A percentile compares a stretch with the other conserved stretches of the same genome.
Evolutionary conservation across 2,113 vertebrate genomes (phyloP).

Genomic region (Hippopotamus amphibius): DNA sequence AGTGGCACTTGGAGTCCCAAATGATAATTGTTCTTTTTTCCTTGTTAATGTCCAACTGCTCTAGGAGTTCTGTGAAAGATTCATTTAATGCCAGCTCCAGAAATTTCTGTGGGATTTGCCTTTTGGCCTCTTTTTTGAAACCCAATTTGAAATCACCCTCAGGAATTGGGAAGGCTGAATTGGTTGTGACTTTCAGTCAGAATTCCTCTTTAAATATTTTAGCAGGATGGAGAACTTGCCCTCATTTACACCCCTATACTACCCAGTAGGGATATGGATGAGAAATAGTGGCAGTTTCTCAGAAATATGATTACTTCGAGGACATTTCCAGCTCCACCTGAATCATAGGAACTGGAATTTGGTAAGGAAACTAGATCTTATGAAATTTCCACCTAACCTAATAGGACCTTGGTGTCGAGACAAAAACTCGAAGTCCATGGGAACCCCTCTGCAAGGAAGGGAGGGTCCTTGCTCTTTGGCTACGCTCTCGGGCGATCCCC

Average conservation of each 20-base stretch:
- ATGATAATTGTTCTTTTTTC: conserved; percentile 71
- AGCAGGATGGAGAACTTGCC: background rate
- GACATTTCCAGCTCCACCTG: background rate
- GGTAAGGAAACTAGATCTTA: background rate
- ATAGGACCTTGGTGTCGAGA: background rate
- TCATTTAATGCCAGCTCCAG: conserved; percentile 23
- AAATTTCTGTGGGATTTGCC: conserved; percentile 48
- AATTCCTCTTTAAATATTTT: conserved; percentile 12
- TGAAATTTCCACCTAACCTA: background rate
- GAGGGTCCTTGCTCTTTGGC: background rate
- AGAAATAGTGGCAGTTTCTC: background rate
- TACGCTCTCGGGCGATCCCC: fast-evolving
- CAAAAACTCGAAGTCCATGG: background rate
- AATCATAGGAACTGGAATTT: conserved; percentile 6
- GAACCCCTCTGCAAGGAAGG: background rate
- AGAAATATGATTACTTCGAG: background rate
- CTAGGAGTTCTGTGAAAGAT: conserved; percentile 46
- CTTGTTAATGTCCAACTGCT: conserved; percentile 60
- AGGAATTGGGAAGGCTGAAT: conserved; percentile 42
- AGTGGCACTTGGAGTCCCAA: conserved; percentile 58
- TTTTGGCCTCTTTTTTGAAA: conserved; percentile 55
- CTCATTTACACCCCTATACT: background rate
- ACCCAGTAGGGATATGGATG: background rate
- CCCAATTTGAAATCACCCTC: background rate
- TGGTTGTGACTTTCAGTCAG: conserved; percentile 29